phyloP scores from a whole-genome alignment of 2,888 invertebrate genomes.

The Pachydiplax longipennis region DNA sequence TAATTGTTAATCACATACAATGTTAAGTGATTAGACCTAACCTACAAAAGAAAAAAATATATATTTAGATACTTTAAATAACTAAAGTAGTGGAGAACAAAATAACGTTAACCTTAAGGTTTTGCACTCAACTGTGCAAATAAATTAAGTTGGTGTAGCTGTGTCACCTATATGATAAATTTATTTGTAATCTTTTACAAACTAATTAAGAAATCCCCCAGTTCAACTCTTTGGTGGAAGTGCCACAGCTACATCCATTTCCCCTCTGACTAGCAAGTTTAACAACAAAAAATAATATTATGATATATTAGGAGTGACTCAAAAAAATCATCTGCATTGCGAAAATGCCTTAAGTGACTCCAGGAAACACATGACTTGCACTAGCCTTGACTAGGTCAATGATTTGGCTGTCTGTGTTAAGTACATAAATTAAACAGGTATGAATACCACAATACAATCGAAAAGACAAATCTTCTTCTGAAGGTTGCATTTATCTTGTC shows the following conservation, averaged over 20 bases:
- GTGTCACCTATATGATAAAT: conserved; percentile 42
- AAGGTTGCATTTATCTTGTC: conserved; percentile 51
- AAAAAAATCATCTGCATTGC: background rate
- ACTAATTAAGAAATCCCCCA: conserved; percentile 33
- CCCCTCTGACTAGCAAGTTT: conserved; percentile 13
- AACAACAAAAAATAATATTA: conserved; percentile 36
- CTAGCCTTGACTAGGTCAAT: conserved; percentile 52
- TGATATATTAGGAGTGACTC: background rate
- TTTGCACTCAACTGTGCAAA: conserved; percentile 37
- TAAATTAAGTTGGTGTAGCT: conserved; percentile 35
- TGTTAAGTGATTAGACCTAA: conserved; percentile 50
- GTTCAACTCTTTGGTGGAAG: conserved; percentile 41
- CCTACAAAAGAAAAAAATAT: conserved; percentile 46
- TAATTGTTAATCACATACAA: conserved; percentile 49
- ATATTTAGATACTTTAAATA: conserved; percentile 45
- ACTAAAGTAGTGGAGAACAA: conserved; percentile 42
- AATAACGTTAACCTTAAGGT: conserved; percentile 36
- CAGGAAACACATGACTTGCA: conserved; percentile 53
- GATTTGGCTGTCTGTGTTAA: conserved; percentile 51
- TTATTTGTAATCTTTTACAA: conserved; percentile 39
- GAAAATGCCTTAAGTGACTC: conserved; percentile 45
- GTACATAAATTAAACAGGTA: conserved; percentile 49
- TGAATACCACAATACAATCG: conserved; percentile 50
- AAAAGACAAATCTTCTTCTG: conserved; percentile 50
- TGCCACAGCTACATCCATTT: conserved; percentile 44